Evolutionary conservation across 2,888 invertebrate genomes (phyloP).

Genomic region (Melikaiella ostensackeni): DNA sequence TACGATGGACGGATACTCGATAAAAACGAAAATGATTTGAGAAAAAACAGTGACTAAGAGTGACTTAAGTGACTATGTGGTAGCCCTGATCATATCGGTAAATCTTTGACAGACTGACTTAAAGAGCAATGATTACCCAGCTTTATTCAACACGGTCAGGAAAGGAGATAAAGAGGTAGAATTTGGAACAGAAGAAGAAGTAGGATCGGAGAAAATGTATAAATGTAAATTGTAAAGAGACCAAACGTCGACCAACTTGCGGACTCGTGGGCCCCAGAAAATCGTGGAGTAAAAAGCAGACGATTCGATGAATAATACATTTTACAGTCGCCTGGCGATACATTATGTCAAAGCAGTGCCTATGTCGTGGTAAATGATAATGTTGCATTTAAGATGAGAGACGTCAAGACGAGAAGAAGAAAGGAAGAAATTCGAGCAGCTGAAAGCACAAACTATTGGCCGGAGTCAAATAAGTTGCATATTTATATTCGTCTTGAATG

Average conservation of each 20-base stretch:
- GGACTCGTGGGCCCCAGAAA: conserved; percentile 54
- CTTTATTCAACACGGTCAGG: conserved; percentile 19
- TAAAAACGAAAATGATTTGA: no score
- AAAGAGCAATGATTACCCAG: conserved; percentile 14
- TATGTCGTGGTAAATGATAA: conserved; percentile 39
- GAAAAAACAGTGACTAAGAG: no score
- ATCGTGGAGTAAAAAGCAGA: conserved; percentile 66
- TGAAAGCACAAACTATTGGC: conserved; percentile 11
- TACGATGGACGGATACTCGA: no score
- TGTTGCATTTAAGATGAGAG: conserved; percentile 29
- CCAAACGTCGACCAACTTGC: conserved; percentile 56
- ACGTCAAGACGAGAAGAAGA: not conserved
- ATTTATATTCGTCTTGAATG: no score
- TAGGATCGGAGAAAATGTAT: conserved; percentile 58
- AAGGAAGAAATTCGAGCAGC: conserved; percentile 20
- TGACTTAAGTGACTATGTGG: no score
- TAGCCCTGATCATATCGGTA: not conserved
- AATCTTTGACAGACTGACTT: not conserved
- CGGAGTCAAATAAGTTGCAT: no score
- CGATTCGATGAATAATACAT: conserved; percentile 75
- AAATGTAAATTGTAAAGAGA: conserved; percentile 61
- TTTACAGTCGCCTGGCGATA: conserved; percentile 64
- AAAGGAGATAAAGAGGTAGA: conserved; percentile 5
- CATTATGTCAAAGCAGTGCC: conserved; percentile 60
- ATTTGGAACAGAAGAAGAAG: conserved; percentile 24